Conservation (phyloP, 1,140 invertebrate genomes). For the Achroia grisella region DNA sequence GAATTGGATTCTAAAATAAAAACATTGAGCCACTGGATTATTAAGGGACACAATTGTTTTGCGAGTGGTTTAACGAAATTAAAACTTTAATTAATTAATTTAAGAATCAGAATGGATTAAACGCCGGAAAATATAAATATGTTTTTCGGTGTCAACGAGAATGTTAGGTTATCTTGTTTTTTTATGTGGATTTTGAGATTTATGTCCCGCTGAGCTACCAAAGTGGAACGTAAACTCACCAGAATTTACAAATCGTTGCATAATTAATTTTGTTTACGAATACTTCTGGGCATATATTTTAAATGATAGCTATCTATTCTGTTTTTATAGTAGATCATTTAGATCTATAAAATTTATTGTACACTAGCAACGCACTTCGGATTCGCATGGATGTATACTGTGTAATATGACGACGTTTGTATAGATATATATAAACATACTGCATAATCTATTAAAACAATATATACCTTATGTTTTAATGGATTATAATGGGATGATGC, state of each 20-base stretch:
- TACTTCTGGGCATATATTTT: not conserved
- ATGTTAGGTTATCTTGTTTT: slow-evolving; percentile 33
- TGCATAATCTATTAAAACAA: no score
- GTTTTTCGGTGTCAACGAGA: slow-evolving; percentile 36
- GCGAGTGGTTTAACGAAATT: not conserved
- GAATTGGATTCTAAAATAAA: slow-evolving; percentile 29
- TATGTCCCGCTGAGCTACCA: slow-evolving; percentile 32
- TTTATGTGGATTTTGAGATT: slow-evolving; percentile 40
- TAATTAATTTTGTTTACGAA: slow-evolving; percentile 5
- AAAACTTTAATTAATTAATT: not conserved
- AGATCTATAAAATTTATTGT: no score
- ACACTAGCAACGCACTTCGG: no score
- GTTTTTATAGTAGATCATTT: no score
- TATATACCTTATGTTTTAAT: no score
- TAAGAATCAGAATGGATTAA: not conserved
- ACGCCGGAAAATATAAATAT: not conserved
- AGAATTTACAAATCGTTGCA: slow-evolving; percentile 2
- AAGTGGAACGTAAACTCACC: slow-evolving; percentile 4
- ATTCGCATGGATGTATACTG: no score
- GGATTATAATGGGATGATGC: no score
- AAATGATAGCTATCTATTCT: not conserved
- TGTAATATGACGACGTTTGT: no score
- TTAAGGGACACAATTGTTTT: not conserved
- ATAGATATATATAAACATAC: no score
- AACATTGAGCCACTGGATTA: slow-evolving; percentile 34